These are phyloP conservation scores for Dendrolimus punctatus DNA, from an alignment of 1,140 invertebrate species.

Conservation along the genomic window DNA sequence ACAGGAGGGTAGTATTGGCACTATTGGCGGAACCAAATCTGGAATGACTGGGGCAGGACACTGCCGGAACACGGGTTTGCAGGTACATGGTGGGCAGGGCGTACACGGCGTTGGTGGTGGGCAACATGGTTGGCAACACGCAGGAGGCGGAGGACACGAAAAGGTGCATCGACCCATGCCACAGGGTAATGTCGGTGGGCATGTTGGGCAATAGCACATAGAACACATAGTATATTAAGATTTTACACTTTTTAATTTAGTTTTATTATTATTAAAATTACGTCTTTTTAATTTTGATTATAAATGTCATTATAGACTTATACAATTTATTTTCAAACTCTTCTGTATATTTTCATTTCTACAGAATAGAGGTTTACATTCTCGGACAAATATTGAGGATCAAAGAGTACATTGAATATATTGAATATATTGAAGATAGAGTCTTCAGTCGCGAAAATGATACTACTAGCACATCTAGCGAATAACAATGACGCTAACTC, in stretches of 20 bases:
- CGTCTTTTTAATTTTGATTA: background rate
- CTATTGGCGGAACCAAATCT: constrained; percentile 47
- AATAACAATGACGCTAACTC: no score
- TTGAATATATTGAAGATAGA: no score
- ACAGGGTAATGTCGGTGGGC: constrained; percentile 50
- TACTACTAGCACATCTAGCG: no score
- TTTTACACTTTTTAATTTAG: constrained; percentile 14
- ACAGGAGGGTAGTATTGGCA: constrained; percentile 44
- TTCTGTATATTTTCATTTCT: no score
- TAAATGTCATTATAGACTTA: no score
- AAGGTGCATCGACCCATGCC: constrained; percentile 35
- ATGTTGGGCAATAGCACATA: constrained; percentile 46
- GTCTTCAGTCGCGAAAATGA: no score
- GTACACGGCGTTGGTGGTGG: constrained; percentile 52
- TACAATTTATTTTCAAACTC: no score
- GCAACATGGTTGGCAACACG: constrained; percentile 48
- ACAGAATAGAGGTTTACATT: background rate
- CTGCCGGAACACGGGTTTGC: constrained; percentile 36
- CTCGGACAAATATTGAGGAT: background rate
- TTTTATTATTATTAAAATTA: constrained; percentile 10
- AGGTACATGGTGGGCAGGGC: constrained; percentile 50
- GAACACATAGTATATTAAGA: constrained; percentile 27
- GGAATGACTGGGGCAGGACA: constrained; percentile 50
- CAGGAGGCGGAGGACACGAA: constrained; percentile 38
- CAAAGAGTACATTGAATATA: no score